Percentiles rank a stretch among this genome's conserved stretches.
Evolutionary conservation across 2,888 invertebrate genomes (phyloP).

Genomic region (Eupithecia centaureata): DNA sequence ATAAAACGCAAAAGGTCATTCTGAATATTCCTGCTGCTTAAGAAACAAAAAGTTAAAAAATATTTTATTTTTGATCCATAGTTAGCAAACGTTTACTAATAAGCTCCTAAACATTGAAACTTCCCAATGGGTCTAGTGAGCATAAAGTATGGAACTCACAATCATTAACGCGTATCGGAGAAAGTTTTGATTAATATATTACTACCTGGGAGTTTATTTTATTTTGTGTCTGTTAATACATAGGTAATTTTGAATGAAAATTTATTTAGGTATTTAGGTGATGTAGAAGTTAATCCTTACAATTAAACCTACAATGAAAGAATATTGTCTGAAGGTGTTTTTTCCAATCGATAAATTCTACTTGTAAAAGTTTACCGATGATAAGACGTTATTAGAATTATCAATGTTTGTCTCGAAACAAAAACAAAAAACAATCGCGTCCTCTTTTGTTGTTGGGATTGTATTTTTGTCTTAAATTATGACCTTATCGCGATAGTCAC

Average conservation of each 20-base stretch:
- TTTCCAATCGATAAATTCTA: too few relatives aligned
- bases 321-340: too few relatives aligned
- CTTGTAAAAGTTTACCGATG: too few relatives aligned
- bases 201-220: slow-evolving; percentile 4
- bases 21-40: not conserved
- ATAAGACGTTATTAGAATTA: too few relatives aligned
- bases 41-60: not conserved
- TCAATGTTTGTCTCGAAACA: too few relatives aligned
- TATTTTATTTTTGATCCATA: not conserved
- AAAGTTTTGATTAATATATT: slow-evolving; percentile 9
- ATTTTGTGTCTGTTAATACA: not conserved
- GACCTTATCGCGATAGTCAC: too few relatives aligned
- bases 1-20: not conserved
- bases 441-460: too few relatives aligned
- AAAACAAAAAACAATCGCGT: too few relatives aligned
- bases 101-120: slow-evolving; percentile 1
- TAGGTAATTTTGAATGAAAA: not conserved
- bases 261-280: too few relatives aligned
- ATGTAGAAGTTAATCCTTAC: too few relatives aligned
- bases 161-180: slow-evolving; percentile 12
- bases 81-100: slow-evolving; percentile 7
- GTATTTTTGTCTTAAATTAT: too few relatives aligned
- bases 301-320: too few relatives aligned
- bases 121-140: slow-evolving; percentile 4
- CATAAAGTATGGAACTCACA: slow-evolving; percentile 1